Conservation (phyloP, 2,797 vertebrate species). For the Ptychadena robeensis region DNA sequence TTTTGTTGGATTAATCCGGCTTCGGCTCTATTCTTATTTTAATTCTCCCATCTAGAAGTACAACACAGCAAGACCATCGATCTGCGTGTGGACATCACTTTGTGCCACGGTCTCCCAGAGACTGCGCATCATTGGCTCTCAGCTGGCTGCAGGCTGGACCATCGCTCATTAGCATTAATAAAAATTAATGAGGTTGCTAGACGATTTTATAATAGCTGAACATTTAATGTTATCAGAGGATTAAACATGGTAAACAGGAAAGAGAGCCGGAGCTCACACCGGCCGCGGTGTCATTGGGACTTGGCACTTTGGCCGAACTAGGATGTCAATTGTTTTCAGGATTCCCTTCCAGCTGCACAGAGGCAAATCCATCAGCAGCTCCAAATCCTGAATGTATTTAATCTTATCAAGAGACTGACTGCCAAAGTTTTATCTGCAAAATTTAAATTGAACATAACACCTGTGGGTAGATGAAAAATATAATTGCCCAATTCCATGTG, state of each 20-base stretch:
- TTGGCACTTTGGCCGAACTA: slow-evolving; percentile 9
- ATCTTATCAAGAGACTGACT: slow-evolving; percentile 24
- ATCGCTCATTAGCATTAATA: slow-evolving; percentile 51
- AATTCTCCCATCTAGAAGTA: neutral
- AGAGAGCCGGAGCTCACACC: slow-evolving; percentile 16
- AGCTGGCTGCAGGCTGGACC: slow-evolving; percentile 36
- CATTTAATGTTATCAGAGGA: slow-evolving; percentile 40
- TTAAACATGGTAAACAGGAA: slow-evolving; percentile 36
- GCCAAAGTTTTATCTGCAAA: slow-evolving; percentile 17
- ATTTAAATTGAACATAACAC: slow-evolving; percentile 16
- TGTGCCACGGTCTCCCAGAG: slow-evolving; percentile 1
- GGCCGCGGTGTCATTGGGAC: slow-evolving; percentile 3
- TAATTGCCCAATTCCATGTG: neutral
- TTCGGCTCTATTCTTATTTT: neutral
- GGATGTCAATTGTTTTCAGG: slow-evolving; percentile 43
- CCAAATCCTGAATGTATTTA: slow-evolving; percentile 7
- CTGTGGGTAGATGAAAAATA: slow-evolving; percentile 1
- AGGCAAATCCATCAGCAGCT: slow-evolving; percentile 12
- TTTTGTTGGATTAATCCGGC: neutral
- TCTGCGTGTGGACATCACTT: neutral
- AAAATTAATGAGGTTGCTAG: slow-evolving; percentile 50
- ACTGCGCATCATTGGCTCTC: slow-evolving; percentile 19
- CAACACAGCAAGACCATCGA: neutral
- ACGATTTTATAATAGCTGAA: slow-evolving; percentile 38
- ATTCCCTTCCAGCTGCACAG: slow-evolving; percentile 24